phyloP scores from a whole-genome alignment of 2,113 vertebrate genomes.

The Ceyx margarethae region DNA sequence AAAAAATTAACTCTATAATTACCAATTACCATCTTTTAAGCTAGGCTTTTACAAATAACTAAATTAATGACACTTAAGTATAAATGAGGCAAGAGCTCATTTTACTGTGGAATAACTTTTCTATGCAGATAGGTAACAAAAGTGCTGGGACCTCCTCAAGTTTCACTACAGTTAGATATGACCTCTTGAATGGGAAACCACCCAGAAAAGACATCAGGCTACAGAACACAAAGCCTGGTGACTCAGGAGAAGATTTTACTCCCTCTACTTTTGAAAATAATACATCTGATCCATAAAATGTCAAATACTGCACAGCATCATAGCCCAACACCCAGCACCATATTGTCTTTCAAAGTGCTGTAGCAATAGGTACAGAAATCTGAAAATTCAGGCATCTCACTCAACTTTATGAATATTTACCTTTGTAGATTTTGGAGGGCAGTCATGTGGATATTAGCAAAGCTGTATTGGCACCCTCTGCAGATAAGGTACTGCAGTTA shows the following conservation, averaged over 20 bases:
- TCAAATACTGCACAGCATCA: background rate
- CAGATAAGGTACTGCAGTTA: background rate
- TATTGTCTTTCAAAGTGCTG: background rate
- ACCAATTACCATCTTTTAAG: background rate
- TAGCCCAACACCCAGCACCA: rapidly evolving
- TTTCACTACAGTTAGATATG: background rate
- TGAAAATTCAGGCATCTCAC: background rate
- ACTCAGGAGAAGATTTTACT: background rate
- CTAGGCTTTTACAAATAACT: slow-evolving; percentile 16
- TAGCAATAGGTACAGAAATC: background rate
- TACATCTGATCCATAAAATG: background rate
- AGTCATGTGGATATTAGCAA: background rate
- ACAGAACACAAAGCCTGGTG: background rate
- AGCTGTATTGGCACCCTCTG: background rate
- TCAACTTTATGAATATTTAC: background rate
- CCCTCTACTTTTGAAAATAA: background rate
- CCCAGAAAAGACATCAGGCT: background rate
- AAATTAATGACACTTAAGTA: background rate
- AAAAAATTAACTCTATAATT: background rate
- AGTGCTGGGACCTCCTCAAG: background rate
- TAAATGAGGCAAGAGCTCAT: background rate
- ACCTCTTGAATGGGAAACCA: background rate
- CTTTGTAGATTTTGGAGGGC: background rate
- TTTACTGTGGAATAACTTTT: background rate
- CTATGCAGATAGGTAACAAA: background rate